These are phyloP conservation scores for Bradypodion ventrale DNA, from an alignment of 2,797 vertebrate genomes.

Conservation along the genomic window DNA sequence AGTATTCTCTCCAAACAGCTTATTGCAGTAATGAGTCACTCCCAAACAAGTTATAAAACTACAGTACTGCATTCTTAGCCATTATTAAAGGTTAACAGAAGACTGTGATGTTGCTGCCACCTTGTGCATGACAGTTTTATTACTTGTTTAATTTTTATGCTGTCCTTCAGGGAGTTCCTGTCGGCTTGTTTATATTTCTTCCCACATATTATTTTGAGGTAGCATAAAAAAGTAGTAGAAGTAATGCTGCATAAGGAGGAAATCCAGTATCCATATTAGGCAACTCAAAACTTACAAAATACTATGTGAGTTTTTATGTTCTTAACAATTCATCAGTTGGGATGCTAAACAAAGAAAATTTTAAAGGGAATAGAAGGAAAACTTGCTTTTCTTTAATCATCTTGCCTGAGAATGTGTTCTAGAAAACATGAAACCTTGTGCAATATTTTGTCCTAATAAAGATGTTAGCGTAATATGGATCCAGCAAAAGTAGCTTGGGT, in stretches of 20 bases:
- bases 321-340: background rate
- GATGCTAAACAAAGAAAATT: background rate
- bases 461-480: background rate
- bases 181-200: background rate
- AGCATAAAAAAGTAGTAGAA: background rate
- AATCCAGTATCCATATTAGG: background rate
- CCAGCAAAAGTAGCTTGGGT: background rate
- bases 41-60: background rate
- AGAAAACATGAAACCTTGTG: background rate
- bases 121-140: conserved; percentile 5
- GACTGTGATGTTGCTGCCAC: conserved; percentile 11
- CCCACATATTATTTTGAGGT: background rate
- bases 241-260: background rate
- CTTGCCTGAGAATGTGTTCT: background rate
- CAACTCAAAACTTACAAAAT: background rate
- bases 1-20: background rate
- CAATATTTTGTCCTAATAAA: background rate
- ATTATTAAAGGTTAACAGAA: background rate
- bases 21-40: background rate
- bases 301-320: background rate
- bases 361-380: background rate
- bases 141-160: background rate
- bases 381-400: background rate
- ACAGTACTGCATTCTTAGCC: background rate
- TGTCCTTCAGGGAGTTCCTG: background rate